phyloP scores from a whole-genome alignment of 1,140 invertebrate genomes.

The Phortica variegata region DNA sequence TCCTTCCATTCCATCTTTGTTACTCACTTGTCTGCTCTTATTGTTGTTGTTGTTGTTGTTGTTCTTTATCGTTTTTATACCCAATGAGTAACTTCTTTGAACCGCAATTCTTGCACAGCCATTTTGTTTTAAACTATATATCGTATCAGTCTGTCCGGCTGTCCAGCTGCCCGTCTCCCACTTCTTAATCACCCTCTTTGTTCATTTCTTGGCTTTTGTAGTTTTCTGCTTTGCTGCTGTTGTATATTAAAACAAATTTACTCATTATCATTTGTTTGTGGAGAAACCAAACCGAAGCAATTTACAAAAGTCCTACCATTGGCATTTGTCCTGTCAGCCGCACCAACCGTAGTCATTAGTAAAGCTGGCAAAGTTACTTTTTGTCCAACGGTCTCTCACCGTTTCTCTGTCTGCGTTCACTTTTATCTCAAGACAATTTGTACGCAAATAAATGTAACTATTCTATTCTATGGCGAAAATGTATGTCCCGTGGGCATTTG shows the following conservation, averaged over 20 bases:
- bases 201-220: too few species aligned
- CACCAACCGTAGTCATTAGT: slow-evolving; percentile 11
- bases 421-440: slow-evolving; percentile 15
- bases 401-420: slow-evolving; percentile 8
- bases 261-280: slow-evolving; percentile 30
- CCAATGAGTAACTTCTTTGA: too few species aligned
- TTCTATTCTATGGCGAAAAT: slow-evolving; percentile 19
- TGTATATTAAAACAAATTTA: slow-evolving; percentile 50
- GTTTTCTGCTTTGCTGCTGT: slow-evolving; percentile 31
- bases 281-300: slow-evolving; percentile 35
- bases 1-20: too few species aligned
- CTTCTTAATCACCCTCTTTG: slow-evolving; percentile 26
- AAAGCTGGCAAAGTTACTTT: too few species aligned
- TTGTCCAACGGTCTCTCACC: slow-evolving; percentile 1
- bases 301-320: slow-evolving; percentile 40
- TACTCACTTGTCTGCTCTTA: too few species aligned
- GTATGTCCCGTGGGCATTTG: not conserved
- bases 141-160: too few species aligned
- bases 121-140: too few species aligned
- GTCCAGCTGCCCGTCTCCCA: slow-evolving; percentile 12
- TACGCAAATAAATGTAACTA: slow-evolving; percentile 29
- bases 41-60: too few species aligned
- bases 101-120: too few species aligned
- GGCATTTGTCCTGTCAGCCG: slow-evolving; percentile 16
- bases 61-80: too few species aligned